These are phyloP conservation scores for Panagrolaimus sp. DNA, from an alignment of 1,140 invertebrate genomes.

Conservation along the genomic window DNA sequence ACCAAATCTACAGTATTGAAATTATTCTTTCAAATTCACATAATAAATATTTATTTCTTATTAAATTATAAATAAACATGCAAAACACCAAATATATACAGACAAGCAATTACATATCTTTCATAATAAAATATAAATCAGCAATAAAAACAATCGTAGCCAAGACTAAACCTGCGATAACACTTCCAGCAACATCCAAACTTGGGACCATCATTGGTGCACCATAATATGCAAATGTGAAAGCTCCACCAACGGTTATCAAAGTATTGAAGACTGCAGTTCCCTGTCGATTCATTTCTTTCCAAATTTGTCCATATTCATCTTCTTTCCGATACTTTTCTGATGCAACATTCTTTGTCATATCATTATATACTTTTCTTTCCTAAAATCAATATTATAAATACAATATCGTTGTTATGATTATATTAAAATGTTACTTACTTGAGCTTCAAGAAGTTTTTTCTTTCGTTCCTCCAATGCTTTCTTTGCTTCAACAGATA, in stretches of 20 bases:
- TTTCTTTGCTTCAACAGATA: neutral
- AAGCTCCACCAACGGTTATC: constrained; percentile 27
- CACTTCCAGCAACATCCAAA: constrained; percentile 59
- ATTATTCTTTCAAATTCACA: too few relatives aligned
- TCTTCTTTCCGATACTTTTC: neutral
- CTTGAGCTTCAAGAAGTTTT: neutral
- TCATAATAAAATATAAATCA: constrained; percentile 63
- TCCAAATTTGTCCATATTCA: constrained; percentile 1
- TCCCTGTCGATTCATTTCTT: constrained; percentile 11
- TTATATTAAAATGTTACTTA: neutral
- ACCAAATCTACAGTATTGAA: too few relatives aligned
- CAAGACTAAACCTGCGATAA: constrained; percentile 60
- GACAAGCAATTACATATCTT: constrained; percentile 40
- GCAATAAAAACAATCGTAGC: constrained; percentile 63
- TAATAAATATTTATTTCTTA: neutral
- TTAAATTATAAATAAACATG: neutral
- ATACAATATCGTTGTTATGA: neutral
- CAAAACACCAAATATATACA: constrained; percentile 9
- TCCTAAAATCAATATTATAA: neutral
- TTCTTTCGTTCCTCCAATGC: neutral
- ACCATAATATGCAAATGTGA: constrained; percentile 50
- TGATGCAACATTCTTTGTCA: neutral
- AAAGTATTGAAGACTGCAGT: constrained; percentile 6
- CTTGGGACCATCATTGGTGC: constrained; percentile 30
- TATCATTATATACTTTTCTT: neutral